phyloP scores from a whole-genome alignment of 2,113 vertebrate genomes.

The Mormoops blainvillei region DNA sequence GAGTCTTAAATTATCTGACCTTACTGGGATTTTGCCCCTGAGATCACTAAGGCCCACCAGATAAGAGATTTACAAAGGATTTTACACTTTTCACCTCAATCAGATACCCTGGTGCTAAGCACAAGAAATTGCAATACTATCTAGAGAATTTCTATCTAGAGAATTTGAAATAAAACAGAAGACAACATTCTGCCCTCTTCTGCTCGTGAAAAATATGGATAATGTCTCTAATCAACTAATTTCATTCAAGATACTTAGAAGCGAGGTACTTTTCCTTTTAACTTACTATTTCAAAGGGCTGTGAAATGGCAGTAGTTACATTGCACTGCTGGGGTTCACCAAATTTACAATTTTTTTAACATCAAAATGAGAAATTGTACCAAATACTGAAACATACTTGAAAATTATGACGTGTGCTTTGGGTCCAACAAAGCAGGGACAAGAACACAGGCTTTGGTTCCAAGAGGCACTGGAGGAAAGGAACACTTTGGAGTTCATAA shows the following conservation, averaged over 20 bases:
- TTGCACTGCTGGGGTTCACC: not conserved
- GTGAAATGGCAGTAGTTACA: not conserved
- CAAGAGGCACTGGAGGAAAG: not conserved
- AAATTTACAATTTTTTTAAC: not conserved
- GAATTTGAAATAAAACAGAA: not conserved
- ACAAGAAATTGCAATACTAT: not conserved
- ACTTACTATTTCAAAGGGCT: slow-evolving; percentile 20
- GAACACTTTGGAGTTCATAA: not conserved
- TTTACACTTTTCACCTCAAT: not conserved
- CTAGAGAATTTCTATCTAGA: not conserved
- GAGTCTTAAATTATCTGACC: slow-evolving; percentile 4
- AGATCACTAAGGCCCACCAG: not conserved
- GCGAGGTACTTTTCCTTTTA: not conserved
- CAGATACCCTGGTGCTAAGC: not conserved
- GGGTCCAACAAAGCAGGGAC: not conserved
- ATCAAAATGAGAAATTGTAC: not conserved
- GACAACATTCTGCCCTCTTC: not conserved
- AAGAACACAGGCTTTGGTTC: not conserved
- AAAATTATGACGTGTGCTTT: not conserved
- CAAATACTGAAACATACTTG: not conserved
- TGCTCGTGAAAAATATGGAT: not conserved
- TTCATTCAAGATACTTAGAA: not conserved
- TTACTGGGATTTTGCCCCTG: not conserved
- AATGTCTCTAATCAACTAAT: slow-evolving; percentile 33
- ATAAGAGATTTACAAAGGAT: not conserved